These are phyloP conservation scores for Drosophila fungiperda DNA, from an alignment of 2,888 invertebrate species.

Conservation along the genomic window DNA sequence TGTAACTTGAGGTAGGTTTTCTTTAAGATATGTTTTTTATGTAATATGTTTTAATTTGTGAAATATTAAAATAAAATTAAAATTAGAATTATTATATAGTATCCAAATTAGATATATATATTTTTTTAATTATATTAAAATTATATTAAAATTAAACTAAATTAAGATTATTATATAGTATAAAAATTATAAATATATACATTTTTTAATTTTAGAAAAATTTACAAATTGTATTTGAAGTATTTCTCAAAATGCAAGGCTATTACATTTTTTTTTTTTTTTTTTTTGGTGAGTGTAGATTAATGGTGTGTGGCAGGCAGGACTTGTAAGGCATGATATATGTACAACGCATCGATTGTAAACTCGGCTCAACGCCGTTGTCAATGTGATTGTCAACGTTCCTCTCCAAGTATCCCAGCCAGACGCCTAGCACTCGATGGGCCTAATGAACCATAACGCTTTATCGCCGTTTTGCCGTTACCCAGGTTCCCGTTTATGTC, in stretches of 20 bases:
- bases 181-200: no score
- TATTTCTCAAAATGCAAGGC: neutral
- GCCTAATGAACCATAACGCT: slow-evolving; percentile 81
- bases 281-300: slow-evolving; percentile 39
- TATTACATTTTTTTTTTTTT: no score
- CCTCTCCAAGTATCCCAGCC: neutral
- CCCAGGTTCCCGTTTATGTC: slow-evolving; percentile 48
- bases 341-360: slow-evolving; percentile 56
- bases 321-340: slow-evolving; percentile 57
- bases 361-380: slow-evolving; percentile 56
- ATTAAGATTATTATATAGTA: no score
- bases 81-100: no score
- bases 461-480: slow-evolving; percentile 74
- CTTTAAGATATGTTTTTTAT: no score
- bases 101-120: no score
- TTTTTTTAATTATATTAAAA: no score
- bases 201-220: no score
- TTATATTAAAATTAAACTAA: no score
- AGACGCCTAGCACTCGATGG: slow-evolving; percentile 55
- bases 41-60: no score
- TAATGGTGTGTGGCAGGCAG: slow-evolving; percentile 32
- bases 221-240: neutral
- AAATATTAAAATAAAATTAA: no score
- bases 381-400: slow-evolving; percentile 30
- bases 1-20: no score